Conservation (phyloP, 2,113 vertebrate genomes). For the Melanocharis versteri region DNA sequence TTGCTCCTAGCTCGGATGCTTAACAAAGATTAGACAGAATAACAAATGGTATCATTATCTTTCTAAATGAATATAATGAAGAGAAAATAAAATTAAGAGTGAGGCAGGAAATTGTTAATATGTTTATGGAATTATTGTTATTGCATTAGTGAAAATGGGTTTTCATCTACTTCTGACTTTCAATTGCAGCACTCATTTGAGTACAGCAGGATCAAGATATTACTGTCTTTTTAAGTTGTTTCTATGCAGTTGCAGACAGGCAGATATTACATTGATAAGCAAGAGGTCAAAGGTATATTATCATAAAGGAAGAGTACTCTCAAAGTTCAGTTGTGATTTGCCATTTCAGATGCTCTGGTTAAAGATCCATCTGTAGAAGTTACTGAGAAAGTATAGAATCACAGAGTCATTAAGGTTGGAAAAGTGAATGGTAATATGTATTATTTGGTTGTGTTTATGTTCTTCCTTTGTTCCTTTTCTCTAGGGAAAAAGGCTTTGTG, state of each 20-base stretch:
- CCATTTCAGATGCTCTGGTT: not conserved
- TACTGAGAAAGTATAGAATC: not conserved
- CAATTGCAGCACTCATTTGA: not conserved
- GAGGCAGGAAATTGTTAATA: slow-evolving; percentile 55
- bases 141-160: slow-evolving; percentile 35
- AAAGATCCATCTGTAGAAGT: not conserved
- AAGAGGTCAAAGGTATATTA: not conserved
- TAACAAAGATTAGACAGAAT: not conserved
- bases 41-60: slow-evolving; percentile 23
- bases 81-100: slow-evolving; percentile 55
- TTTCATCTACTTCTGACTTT: slow-evolving; percentile 28
- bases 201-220: not conserved
- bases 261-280: not conserved
- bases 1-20: not conserved
- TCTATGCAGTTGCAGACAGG: not conserved
- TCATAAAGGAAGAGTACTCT: not conserved
- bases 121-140: slow-evolving; percentile 47
- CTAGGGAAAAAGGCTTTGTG: not conserved
- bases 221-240: not conserved
- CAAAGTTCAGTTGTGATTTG: not conserved
- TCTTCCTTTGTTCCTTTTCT: not conserved
- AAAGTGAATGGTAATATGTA: not conserved
- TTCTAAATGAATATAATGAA: slow-evolving; percentile 34
- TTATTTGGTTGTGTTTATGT: not conserved
- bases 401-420: fast-evolving